Percentiles rank a stretch among this genome's conserved stretches.
Conservation (phyloP, 2,888 invertebrate genomes). For the Therioaphis trifolii region DNA sequence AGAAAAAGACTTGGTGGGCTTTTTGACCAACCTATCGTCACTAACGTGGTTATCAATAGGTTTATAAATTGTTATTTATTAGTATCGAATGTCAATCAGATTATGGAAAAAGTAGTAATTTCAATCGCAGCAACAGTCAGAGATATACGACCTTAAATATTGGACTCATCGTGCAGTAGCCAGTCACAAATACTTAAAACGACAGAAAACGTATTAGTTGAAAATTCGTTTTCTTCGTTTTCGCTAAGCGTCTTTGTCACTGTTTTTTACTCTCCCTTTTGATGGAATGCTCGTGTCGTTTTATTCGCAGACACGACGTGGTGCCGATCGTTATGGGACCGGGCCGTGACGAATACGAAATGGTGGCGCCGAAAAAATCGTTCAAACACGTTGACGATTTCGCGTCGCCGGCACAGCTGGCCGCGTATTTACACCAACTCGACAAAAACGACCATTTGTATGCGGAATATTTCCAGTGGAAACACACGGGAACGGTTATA, state of each 20-base stretch:
- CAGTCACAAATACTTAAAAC: background rate
- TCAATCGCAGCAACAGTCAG: too few relatives aligned
- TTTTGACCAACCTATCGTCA: too few relatives aligned
- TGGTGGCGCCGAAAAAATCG: constrained; percentile 88
- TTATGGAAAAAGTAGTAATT: too few relatives aligned
- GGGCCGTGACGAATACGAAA: constrained; percentile 88
- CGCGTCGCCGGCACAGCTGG: constrained; percentile 85
- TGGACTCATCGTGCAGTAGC: background rate
- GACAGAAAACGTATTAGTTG: background rate
- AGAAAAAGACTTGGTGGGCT: too few relatives aligned
- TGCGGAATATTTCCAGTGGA: constrained; percentile 94
- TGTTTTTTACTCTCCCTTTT: too few relatives aligned
- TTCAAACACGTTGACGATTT: constrained; percentile 98
- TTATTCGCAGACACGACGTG: constrained; percentile 77
- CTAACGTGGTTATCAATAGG: too few relatives aligned
- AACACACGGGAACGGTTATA: constrained; percentile 93
- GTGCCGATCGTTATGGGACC: constrained; percentile 97
- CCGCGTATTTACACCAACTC: constrained; percentile 84
- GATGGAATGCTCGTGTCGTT: background rate
- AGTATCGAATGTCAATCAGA: too few relatives aligned
- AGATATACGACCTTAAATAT: too few relatives aligned
- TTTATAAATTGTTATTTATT: too few relatives aligned
- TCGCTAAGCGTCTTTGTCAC: too few relatives aligned
- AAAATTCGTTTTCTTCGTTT: background rate
- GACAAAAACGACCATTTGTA: constrained; percentile 90